phyloP scores from a whole-genome alignment of 2,888 invertebrate genomes.

The Drosophila nigricruria region DNA sequence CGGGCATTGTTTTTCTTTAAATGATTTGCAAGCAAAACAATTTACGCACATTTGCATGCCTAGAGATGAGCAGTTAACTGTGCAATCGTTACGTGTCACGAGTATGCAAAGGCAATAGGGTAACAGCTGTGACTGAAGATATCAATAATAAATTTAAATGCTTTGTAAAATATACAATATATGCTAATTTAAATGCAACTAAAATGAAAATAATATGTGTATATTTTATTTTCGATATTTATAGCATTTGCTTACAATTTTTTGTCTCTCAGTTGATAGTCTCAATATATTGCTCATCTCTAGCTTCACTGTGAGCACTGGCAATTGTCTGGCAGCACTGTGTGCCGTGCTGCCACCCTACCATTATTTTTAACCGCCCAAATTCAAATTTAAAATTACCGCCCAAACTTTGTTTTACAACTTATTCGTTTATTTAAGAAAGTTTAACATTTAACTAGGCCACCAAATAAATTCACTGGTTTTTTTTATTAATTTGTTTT shows the following conservation, averaged over 20 bases:
- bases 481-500: constrained; percentile 52
- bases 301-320: neutral
- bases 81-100: constrained; percentile 15
- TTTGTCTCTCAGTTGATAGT: neutral
- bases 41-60: constrained; percentile 7
- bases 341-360: neutral
- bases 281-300: neutral
- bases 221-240: neutral
- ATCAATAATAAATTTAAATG: neutral
- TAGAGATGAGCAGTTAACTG: constrained; percentile 8
- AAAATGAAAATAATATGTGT: neutral
- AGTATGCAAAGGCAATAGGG: neutral
- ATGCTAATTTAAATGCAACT: neutral
- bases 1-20: constrained; percentile 8
- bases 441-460: constrained; percentile 19
- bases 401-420: neutral
- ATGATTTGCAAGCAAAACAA: constrained; percentile 4
- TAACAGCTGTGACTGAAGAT: neutral
- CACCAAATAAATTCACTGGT: constrained; percentile 63
- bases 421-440: constrained; percentile 4
- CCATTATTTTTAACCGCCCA: neutral
- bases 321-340: neutral
- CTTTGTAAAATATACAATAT: neutral
- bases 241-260: neutral
- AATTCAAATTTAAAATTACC: constrained; percentile 10